A percentile compares a stretch with the other conserved stretches of the same genome.
Evolutionary conservation across 2,797 vertebrate species (phyloP).

Genomic region (Chlorospingus flavigularis): DNA sequence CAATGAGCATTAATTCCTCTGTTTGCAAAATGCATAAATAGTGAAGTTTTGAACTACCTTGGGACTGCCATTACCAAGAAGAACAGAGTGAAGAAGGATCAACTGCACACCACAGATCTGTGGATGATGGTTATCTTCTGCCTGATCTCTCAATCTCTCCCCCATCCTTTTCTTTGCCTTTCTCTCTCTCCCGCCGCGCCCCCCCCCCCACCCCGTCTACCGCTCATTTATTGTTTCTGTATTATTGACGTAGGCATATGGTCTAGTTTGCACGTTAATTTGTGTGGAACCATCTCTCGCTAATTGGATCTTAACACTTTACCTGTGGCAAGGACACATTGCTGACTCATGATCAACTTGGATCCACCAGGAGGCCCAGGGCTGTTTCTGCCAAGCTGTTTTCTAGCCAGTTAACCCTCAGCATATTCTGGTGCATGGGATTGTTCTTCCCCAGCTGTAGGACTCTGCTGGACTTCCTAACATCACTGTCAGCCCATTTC

Average conservation of each 20-base stretch:
- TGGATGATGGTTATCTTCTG: background rate
- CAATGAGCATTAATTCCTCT: background rate
- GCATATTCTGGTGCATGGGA: background rate
- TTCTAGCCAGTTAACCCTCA: background rate
- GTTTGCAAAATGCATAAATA: background rate
- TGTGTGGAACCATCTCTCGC: background rate
- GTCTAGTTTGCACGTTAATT: background rate
- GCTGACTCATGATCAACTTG: background rate
- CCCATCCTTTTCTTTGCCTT: background rate
- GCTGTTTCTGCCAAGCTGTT: background rate
- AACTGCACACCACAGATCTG: accelerated
- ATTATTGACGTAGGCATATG: background rate
- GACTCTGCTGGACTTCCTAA: background rate
- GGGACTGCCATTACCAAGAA: background rate
- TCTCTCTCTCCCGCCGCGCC: too few relatives aligned
- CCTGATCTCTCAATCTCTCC: background rate
- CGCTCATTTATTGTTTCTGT: background rate
- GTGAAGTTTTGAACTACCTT: background rate
- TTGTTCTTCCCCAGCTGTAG: background rate
- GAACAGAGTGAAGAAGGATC: background rate
- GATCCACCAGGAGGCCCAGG: background rate
- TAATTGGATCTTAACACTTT: background rate
- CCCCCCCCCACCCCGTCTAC: background rate
- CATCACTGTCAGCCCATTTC: background rate
- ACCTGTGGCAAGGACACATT: background rate